phyloP scores from a whole-genome alignment of 1,140 invertebrate species.

The Pogonomyrmex californicus region DNA sequence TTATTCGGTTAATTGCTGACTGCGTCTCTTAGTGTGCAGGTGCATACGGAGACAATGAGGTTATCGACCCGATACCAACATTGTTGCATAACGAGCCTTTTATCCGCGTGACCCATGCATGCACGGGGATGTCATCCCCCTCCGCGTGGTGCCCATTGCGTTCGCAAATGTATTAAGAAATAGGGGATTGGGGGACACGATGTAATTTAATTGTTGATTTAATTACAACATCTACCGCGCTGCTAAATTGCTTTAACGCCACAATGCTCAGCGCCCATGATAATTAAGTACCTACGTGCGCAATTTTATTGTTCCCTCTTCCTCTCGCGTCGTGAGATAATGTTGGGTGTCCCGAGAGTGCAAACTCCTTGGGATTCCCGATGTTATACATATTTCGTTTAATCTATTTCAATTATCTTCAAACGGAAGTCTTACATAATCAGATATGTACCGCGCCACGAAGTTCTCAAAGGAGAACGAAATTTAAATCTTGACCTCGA shows the following conservation, averaged over 20 bases:
- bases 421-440: slow-evolving; percentile 29
- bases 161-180: slow-evolving; percentile 7
- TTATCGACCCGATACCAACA: slow-evolving; percentile 2
- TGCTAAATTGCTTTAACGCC: slow-evolving; percentile 49
- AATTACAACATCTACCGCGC: slow-evolving; percentile 30
- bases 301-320: slow-evolving; percentile 46
- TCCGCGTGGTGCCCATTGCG: background rate
- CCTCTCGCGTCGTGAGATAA: slow-evolving; percentile 41
- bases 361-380: slow-evolving; percentile 9
- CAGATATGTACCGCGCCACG: background rate
- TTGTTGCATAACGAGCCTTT: slow-evolving; percentile 51
- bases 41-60: slow-evolving; percentile 36
- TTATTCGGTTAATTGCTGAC: slow-evolving; percentile 42
- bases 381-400: slow-evolving; percentile 16
- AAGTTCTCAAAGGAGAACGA: background rate
- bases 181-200: background rate
- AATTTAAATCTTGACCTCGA: slow-evolving; percentile 10
- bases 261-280: slow-evolving; percentile 15
- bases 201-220: slow-evolving; percentile 58
- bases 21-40: slow-evolving; percentile 22
- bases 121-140: background rate
- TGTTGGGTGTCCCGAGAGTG: background rate
- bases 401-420: slow-evolving; percentile 25
- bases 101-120: slow-evolving; percentile 6
- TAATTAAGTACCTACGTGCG: slow-evolving; percentile 47